These are phyloP conservation scores for Marasmarcha lunaedactyla DNA, from an alignment of 2,888 invertebrate genomes.

Conservation along the genomic window DNA sequence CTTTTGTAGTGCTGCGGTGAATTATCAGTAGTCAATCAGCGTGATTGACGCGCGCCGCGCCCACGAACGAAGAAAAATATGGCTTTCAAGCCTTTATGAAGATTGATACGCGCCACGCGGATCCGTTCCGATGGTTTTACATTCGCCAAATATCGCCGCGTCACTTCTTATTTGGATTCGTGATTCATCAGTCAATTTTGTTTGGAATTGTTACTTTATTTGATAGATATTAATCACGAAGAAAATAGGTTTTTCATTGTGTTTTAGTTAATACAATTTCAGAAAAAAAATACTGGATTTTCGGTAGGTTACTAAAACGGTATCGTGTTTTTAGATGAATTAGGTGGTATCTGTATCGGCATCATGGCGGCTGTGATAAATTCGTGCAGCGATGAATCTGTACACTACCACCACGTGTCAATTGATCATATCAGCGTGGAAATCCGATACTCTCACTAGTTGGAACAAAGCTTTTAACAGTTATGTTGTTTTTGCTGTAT, in stretches of 20 bases:
- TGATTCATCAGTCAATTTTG: constrained; percentile 6
- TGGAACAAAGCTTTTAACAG: no score
- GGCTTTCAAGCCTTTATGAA: constrained; percentile 51
- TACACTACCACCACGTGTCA: no score
- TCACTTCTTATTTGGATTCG: constrained; percentile 19
- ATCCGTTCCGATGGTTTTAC: constrained; percentile 22
- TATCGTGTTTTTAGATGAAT: no score
- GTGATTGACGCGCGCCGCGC: constrained; percentile 50
- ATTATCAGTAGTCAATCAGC: constrained; percentile 28
- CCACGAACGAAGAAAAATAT: constrained; percentile 50
- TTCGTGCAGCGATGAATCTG: no score
- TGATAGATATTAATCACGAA: background rate
- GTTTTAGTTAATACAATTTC: background rate
- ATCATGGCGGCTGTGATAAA: no score
- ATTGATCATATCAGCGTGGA: no score
- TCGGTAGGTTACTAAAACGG: no score
- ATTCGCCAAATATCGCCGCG: constrained; percentile 28
- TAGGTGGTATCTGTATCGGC: no score
- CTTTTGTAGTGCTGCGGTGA: background rate
- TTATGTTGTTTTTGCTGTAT: no score
- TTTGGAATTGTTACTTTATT: background rate
- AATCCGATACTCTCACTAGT: no score
- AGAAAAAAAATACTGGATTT: no score
- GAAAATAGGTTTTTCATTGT: background rate
- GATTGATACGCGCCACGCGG: constrained; percentile 41